Base-by-base conservation (phyloP, 2,888 invertebrate species). In the Clepsis dumicolana region DNA sequence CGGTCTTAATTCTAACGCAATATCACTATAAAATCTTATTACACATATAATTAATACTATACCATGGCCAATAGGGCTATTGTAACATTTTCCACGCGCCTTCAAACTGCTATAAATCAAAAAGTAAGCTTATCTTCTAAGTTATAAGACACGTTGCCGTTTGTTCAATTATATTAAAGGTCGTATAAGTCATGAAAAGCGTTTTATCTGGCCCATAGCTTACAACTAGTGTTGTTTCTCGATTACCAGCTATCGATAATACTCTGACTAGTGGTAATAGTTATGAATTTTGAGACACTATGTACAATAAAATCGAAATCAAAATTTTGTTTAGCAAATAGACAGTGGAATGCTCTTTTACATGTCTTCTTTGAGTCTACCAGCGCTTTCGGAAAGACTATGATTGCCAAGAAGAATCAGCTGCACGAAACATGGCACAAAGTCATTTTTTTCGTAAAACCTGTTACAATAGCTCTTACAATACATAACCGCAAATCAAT, bases 161-260 rank as follows among this genome's bases (percentile, higher is more conserved):
- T 10, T 70, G 52, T 70, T 64, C 54, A 67, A 66, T 70, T 71
- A 72, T 64, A 65, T 25, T 24, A 67, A 71, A 77, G 77, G 77
- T 75, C 77, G 71, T 60, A 53, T 70, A 32, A 69, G 71, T 70
- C 77, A 75, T 77, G 77, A 75, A 73, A 72, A 71, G 50, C 59
- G 64, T 70, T 73, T 75, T 72, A 70, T 72, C 70, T 71, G 63
- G 70, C 71, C 59, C 67, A 65, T 52, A 70, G 10, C 44, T 48
- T 48, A 21, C 10, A 21, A 12, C 18, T 48, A 21, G 48, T 48
- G 48, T 21, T 48, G 48, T 12, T 21, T 3, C 12, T 21, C 3
- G 12, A 7, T 14, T 7, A 10, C 5, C 12, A 35, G 8, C 8
- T 21, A 18, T 48, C 21, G 48, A 48, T 48, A n/a, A n/a, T 10